Evolutionary conservation across 2,797 vertebrate species (phyloP).

Genomic region (Sciurus carolinensis): DNA sequence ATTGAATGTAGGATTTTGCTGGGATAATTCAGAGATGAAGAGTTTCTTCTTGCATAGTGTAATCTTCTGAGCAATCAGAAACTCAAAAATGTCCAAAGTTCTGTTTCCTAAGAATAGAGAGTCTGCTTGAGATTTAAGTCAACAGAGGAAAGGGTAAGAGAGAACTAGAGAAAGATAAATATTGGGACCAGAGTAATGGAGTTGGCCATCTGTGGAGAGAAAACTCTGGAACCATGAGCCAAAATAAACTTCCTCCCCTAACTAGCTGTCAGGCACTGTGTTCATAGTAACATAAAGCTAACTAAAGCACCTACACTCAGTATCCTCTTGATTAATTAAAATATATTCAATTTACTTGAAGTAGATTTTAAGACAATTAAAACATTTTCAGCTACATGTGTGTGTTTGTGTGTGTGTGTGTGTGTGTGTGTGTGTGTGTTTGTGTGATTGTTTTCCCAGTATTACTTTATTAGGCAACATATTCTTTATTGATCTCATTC

Average conservation of each 20-base stretch:
- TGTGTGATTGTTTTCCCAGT: neutral
- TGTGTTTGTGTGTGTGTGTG: too few species aligned
- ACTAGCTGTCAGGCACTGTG: too few species aligned
- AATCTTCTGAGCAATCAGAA: neutral
- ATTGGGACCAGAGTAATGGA: too few species aligned
- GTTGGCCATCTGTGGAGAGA: too few species aligned
- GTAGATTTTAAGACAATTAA: neutral
- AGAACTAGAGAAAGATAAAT: too few species aligned
- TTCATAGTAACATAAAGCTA: too few species aligned
- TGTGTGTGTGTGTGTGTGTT: neutral
- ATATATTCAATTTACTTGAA: neutral
- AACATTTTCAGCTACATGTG: neutral
- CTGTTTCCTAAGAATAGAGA: neutral
- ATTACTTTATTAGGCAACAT: neutral
- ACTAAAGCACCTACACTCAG: too few species aligned
- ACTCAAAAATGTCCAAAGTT: neutral
- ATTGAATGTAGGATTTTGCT: neutral
- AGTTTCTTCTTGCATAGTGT: neutral
- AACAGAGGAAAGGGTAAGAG: too few species aligned
- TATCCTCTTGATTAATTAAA: neutral
- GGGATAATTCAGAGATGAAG: neutral
- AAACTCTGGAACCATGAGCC: too few species aligned
- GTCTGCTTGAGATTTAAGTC: neutral
- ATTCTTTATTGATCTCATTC: neutral
- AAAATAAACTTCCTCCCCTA: too few species aligned